These are phyloP conservation scores for Poecile montanus DNA, from an alignment of 2,797 vertebrate species.

Conservation along the genomic window DNA sequence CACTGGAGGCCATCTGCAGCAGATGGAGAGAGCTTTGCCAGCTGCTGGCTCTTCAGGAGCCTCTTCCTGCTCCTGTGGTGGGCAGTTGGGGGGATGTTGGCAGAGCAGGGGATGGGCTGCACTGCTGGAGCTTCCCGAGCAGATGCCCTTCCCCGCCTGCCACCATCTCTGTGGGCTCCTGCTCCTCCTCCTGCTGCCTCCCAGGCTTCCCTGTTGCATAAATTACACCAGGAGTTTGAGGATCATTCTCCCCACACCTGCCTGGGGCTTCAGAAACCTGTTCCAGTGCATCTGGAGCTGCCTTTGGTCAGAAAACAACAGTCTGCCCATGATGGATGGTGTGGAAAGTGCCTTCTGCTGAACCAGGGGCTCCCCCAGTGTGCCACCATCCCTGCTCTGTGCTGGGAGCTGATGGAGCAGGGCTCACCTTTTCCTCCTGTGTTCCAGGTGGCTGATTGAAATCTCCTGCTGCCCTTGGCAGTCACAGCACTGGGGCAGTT, in stretches of 20 bases:
- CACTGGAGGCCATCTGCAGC: not conserved
- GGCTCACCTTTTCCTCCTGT: not conserved
- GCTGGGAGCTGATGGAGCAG: not conserved
- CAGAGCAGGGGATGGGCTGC: not conserved
- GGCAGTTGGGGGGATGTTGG: not conserved
- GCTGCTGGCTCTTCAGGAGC: conserved; percentile 42
- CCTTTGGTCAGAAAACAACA: not conserved
- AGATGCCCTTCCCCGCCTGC: not conserved
- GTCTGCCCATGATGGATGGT: not conserved
- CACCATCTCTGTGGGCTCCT: not conserved
- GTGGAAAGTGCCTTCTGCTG: not conserved
- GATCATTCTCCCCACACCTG: not conserved
- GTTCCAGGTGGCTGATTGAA: not conserved
- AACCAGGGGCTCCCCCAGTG: accelerated
- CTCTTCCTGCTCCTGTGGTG: not conserved
- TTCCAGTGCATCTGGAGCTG: conserved; percentile 18
- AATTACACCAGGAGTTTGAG: not conserved
- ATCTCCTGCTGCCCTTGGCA: not conserved
- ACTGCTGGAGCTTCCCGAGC: not conserved
- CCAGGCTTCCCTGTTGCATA: not conserved
- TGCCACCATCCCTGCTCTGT: not conserved
- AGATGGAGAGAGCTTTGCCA: conserved; percentile 29
- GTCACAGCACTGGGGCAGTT: not conserved
- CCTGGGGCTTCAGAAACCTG: not conserved
- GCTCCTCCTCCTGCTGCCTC: not conserved